These are phyloP conservation scores for Podiceps cristatus DNA, from an alignment of 2,113 vertebrate species.

Conservation along the genomic window DNA sequence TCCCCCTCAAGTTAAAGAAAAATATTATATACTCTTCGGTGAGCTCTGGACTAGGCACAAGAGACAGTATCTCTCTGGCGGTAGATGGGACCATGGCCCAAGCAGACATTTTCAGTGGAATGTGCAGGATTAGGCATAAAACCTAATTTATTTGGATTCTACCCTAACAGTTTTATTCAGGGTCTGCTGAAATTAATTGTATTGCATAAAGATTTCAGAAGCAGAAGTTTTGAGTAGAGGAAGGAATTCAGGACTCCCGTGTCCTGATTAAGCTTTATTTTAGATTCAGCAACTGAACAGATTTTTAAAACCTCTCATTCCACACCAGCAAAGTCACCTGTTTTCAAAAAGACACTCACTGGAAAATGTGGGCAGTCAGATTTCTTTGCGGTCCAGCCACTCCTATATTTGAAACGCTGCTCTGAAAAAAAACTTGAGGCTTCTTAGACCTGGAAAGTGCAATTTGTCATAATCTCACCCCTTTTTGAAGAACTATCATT, in stretches of 20 bases:
- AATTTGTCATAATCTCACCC: background rate
- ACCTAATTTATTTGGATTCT: background rate
- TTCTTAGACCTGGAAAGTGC: conserved; percentile 32
- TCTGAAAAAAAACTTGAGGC: background rate
- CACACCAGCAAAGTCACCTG: conserved; percentile 63
- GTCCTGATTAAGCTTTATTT: background rate
- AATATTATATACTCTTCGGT: rapidly evolving
- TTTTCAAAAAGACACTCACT: conserved; percentile 42
- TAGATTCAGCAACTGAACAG: background rate
- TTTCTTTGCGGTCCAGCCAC: conserved; percentile 22
- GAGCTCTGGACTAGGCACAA: background rate
- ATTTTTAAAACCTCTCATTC: conserved; percentile 44
- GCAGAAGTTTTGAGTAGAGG: background rate
- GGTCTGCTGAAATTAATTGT: background rate
- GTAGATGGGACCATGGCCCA: background rate
- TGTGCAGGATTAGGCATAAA: background rate
- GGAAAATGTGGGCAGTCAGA: conserved; percentile 51
- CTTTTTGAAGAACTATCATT: background rate
- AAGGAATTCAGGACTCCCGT: background rate
- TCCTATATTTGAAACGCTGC: conserved; percentile 38
- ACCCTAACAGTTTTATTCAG: background rate
- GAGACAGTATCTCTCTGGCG: background rate
- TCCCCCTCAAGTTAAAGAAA: background rate
- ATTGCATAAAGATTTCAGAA: background rate
- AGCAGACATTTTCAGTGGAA: background rate